These are phyloP conservation scores for Elachura formosa DNA, from an alignment of 2,113 vertebrate species.

Conservation along the genomic window DNA sequence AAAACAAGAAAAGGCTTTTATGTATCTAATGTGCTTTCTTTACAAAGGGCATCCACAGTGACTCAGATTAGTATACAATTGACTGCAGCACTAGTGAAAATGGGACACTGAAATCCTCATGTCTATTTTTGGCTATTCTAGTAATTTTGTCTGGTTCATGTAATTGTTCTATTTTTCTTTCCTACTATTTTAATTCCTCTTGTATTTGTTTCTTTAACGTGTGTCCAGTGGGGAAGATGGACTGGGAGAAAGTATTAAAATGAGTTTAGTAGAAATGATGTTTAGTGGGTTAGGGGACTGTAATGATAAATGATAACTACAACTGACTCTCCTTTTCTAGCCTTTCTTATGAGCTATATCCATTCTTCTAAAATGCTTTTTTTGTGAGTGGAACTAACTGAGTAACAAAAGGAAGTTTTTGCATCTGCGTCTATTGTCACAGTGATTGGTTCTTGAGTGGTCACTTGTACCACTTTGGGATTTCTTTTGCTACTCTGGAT, in stretches of 20 bases:
- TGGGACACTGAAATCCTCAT: background rate
- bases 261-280: background rate
- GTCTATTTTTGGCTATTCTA: background rate
- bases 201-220: background rate
- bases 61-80: background rate
- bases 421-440: rapidly evolving
- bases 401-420: background rate
- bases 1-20: background rate
- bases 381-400: background rate
- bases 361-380: background rate
- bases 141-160: background rate
- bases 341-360: background rate
- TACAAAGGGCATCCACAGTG: background rate
- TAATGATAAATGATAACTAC: background rate
- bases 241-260: background rate
- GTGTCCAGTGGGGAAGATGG: background rate
- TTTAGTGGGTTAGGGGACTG: background rate
- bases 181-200: background rate
- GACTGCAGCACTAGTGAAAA: background rate
- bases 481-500: background rate
- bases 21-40: background rate
- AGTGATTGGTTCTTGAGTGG: background rate
- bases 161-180: background rate
- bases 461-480: background rate
- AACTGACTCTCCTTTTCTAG: background rate